Conservation (phyloP, 2,113 vertebrate species). For the Bos indicus region DNA sequence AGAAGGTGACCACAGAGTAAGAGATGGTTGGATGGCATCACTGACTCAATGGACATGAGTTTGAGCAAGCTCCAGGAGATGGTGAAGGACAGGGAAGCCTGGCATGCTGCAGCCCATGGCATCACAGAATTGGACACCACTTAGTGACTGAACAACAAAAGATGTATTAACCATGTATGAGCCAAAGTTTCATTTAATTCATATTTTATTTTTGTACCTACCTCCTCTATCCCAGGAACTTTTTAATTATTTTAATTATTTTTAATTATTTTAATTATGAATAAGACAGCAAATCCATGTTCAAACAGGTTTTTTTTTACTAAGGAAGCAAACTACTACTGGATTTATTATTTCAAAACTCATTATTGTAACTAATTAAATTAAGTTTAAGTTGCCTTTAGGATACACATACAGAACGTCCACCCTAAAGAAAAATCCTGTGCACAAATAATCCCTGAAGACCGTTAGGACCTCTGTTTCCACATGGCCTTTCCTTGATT, state of each 20-base stretch:
- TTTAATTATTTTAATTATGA: not conserved
- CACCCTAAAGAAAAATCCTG: not conserved
- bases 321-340: not conserved
- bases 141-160: not conserved
- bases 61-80: not conserved
- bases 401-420: not conserved
- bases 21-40: not conserved
- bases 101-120: not conserved
- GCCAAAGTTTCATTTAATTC: not conserved
- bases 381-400: not conserved
- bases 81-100: not conserved
- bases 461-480: not conserved
- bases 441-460: not conserved
- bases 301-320: not conserved
- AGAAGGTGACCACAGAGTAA: not conserved
- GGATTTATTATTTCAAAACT: not conserved
- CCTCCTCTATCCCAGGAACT: not conserved
- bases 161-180: not conserved
- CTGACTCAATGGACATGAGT: not conserved
- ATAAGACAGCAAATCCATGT: not conserved
- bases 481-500: not conserved
- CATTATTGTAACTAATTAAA: not conserved
- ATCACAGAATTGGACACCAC: not conserved
- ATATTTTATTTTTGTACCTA: not conserved
- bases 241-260: not conserved